Percentiles rank a stretch among this genome's conserved stretches.
These are phyloP conservation scores for Gallinago paraguaiae DNA, from an alignment of 2,113 vertebrate genomes.

Conservation along the genomic window DNA sequence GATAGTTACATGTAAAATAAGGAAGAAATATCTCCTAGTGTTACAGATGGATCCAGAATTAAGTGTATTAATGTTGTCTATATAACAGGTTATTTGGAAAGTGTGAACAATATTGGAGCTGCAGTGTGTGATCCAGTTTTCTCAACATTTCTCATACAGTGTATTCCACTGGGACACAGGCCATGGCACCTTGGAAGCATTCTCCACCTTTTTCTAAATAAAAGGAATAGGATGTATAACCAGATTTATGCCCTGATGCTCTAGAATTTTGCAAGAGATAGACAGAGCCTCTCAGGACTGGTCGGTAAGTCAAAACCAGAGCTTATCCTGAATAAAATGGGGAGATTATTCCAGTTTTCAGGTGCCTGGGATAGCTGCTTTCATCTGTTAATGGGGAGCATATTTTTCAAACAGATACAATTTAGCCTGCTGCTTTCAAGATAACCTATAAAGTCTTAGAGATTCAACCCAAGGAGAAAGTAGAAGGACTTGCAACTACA, in stretches of 20 bases:
- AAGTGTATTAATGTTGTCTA: neutral
- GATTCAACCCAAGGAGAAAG: neutral
- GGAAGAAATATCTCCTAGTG: neutral
- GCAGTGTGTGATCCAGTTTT: neutral
- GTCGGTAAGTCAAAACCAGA: neutral
- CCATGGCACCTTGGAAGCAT: neutral
- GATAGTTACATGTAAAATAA: neutral
- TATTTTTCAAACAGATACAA: too few species aligned
- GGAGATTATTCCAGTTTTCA: neutral
- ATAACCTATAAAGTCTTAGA: neutral
- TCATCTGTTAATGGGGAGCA: neutral
- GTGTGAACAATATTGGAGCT: neutral
- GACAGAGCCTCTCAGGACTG: neutral
- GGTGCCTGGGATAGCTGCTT: neutral
- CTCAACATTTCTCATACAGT: rapidly evolving
- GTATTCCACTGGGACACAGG: neutral
- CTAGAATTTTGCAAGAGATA: neutral
- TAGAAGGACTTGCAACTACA: neutral
- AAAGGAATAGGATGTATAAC: neutral
- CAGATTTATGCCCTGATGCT: neutral
- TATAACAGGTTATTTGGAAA: neutral
- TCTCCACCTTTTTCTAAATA: neutral
- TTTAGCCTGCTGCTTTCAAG: neutral
- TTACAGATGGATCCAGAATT: neutral
- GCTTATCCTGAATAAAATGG: neutral